Conservation (phyloP, 2,113 vertebrate species). For the Chlorodrepanis virens region DNA sequence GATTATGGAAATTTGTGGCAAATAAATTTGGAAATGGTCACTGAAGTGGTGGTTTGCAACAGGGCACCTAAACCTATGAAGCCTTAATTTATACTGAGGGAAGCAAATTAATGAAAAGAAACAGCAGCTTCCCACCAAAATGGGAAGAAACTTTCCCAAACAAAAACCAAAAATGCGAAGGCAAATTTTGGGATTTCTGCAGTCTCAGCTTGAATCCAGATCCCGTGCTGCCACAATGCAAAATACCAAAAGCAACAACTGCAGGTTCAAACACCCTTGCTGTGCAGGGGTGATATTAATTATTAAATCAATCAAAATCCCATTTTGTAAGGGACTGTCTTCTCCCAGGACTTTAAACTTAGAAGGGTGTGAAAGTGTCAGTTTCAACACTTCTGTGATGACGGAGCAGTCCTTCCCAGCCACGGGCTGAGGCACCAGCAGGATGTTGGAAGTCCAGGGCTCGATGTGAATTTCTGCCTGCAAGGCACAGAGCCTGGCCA, state of each 20-base stretch:
- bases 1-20: background rate
- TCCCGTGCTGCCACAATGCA: background rate
- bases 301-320: background rate
- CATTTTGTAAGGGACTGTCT: background rate
- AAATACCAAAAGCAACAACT: background rate
- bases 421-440: background rate
- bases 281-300: background rate
- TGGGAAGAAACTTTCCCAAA: background rate
- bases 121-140: background rate
- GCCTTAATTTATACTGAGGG: background rate
- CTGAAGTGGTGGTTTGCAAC: background rate
- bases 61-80: background rate
- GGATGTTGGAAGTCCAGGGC: background rate
- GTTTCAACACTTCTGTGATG: background rate
- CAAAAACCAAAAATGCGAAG: background rate
- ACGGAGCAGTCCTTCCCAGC: background rate
- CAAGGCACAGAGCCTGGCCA: background rate
- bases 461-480: background rate
- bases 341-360: background rate
- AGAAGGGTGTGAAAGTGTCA: background rate
- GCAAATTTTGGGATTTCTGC: background rate
- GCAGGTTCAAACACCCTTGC: background rate
- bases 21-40: background rate
- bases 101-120: background rate
- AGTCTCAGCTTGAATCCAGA: background rate